phyloP scores from a whole-genome alignment of 2,113 vertebrate species.

The Orycteropus afer region DNA sequence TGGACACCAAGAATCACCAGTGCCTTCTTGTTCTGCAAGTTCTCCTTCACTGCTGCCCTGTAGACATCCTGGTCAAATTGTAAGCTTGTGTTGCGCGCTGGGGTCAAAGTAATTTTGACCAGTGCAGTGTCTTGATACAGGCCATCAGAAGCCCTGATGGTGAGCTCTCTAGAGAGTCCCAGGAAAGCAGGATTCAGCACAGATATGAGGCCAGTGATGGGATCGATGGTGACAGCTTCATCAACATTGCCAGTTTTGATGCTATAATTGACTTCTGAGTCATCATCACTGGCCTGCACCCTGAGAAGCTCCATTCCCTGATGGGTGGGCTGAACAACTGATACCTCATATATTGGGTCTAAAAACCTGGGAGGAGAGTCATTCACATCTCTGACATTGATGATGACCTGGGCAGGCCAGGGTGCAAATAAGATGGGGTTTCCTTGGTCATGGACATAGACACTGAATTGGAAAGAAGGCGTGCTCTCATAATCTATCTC shows the following conservation, averaged over 20 bases:
- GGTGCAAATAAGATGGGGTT: constrained; percentile 90
- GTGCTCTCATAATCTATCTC: constrained; percentile 92
- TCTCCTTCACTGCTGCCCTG: constrained; percentile 89
- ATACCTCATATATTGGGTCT: constrained; percentile 86
- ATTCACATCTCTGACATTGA: constrained; percentile 91
- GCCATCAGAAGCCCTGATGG: constrained; percentile 91
- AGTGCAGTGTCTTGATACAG: constrained; percentile 89
- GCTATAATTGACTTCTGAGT: constrained; percentile 93
- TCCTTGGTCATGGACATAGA: constrained; percentile 93
- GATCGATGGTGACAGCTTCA: constrained; percentile 89
- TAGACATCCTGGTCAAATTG: constrained; percentile 88
- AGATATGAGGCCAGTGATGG: constrained; percentile 88
- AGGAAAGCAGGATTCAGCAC: constrained; percentile 87
- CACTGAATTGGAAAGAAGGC: constrained; percentile 89
- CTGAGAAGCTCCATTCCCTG: constrained; percentile 88
- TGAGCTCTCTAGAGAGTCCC: constrained; percentile 85
- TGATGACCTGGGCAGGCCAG: constrained; percentile 89
- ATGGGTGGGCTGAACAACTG: constrained; percentile 88
- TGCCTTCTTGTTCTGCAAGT: constrained; percentile 85
- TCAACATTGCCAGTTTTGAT: constrained; percentile 89
- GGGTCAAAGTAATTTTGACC: constrained; percentile 89
- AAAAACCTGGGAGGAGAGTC: constrained; percentile 93
- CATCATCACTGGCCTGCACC: constrained; percentile 91
- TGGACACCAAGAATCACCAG: constrained; percentile 88
- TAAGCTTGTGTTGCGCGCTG: constrained; percentile 84